Evolutionary conservation across 2,797 vertebrate species (phyloP).

Genomic region (Notoglanidium macrostoma): DNA sequence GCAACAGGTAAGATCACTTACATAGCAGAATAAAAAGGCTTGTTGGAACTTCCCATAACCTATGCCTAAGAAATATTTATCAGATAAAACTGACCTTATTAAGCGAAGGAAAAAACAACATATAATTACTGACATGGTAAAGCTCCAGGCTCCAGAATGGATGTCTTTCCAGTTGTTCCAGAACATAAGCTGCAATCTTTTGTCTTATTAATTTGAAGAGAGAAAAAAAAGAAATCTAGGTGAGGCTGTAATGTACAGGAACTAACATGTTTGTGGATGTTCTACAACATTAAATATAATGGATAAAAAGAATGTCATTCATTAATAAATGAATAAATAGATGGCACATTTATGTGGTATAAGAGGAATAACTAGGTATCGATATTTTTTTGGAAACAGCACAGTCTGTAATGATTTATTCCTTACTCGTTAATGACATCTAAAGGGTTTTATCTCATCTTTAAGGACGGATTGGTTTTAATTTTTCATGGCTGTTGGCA

Average conservation of each 20-base stretch:
- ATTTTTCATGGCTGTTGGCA: slow-evolving; percentile 35
- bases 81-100: background rate
- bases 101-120: background rate
- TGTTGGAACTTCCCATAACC: background rate
- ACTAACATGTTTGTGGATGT: background rate
- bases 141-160: background rate
- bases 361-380: background rate
- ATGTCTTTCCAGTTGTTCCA: background rate
- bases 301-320: background rate
- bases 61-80: background rate
- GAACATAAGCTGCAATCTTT: background rate
- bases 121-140: background rate
- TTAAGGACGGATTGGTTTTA: background rate
- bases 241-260: background rate
- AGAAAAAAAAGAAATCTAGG: background rate
- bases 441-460: background rate
- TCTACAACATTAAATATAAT: background rate
- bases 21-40: background rate
- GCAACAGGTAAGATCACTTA: background rate
- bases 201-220: background rate
- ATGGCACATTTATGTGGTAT: background rate
- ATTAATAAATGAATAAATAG: background rate
- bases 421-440: background rate
- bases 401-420: background rate
- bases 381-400: background rate